Evolutionary conservation across 2,797 vertebrate genomes (phyloP).

Genomic region (Phalloptychus januarius): DNA sequence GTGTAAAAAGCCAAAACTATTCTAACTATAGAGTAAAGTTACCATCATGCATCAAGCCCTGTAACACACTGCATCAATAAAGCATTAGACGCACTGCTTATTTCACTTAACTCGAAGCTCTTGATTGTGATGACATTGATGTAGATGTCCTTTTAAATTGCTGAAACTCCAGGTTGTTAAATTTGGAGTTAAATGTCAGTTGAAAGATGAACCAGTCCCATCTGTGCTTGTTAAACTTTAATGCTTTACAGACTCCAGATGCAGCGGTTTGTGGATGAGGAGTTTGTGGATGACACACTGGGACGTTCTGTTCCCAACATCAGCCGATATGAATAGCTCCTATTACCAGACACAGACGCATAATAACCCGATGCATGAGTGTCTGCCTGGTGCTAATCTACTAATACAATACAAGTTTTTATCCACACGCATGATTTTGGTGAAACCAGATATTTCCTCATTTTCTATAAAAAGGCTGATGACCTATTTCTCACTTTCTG

Average conservation of each 20-base stretch:
- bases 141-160: background rate
- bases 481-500: background rate
- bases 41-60: background rate
- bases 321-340: constrained; percentile 61
- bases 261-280: background rate
- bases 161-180: background rate
- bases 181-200: background rate
- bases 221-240: background rate
- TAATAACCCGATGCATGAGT: constrained; percentile 6
- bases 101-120: background rate
- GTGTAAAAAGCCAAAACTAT: background rate
- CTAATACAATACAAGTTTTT: constrained; percentile 19
- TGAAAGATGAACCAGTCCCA: background rate
- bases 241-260: background rate
- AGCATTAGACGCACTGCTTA: background rate
- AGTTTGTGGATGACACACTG: background rate
- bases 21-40: background rate
- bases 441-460: background rate
- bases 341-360: constrained; percentile 46
- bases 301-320: constrained; percentile 30
- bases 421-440: background rate
- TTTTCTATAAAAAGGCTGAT: background rate
- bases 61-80: background rate
- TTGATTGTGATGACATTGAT: background rate
- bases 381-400: constrained; percentile 13